Base-by-base conservation (phyloP, 2,888 invertebrate genomes). In the Strigamia transsilvanica region DNA sequence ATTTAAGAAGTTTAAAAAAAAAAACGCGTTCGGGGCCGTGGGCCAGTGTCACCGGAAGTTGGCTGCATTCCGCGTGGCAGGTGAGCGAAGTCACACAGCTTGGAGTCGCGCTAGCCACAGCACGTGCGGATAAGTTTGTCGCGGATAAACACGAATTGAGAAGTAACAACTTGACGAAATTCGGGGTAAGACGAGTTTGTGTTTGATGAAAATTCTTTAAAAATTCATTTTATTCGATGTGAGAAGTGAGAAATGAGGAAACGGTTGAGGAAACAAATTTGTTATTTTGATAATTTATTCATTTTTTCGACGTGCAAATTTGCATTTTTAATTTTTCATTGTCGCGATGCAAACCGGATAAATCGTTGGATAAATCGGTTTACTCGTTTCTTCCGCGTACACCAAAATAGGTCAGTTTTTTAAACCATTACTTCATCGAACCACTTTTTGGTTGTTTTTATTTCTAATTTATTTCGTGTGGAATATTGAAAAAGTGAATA, bases 331-430 rank as follows among this genome's bases (percentile, higher is more conserved):
- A 34, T 34, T 34, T 3, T 34, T 34, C 7, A 34, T n/a, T n/a
- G n/a, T n/a, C n/a, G n/a, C 3, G 7, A 7, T 34, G 34, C 34
- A 34, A 34, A 34, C 7, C 34, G 34, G 34, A 34, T 34, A 3
- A 34, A 34, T 34, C 34, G 34, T 34, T 7, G 34, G n/a, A n/a
- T n/a, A n/a, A 34, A 34, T 34, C 34, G 46, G 13, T 15, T 46
- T 46, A 46, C 46, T 46, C 15, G 46, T 46, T 46, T 46, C 46
- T 46, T 46, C 46, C 46, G 46, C 12, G 46, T 46, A 46, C 6
- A 46, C 46, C 46, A 46, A 46, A 46, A 46, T 46, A 46, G 46
- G 46, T 46, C 46, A 46, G 6, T 46, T 46, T 46, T 46, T 46
- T 46, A 4, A 46, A 34, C 34, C 7, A 5, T 34, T 34, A 5